Base-by-base conservation (phyloP, 2,797 vertebrate species). In the Arrhamphus sclerolepis region DNA sequence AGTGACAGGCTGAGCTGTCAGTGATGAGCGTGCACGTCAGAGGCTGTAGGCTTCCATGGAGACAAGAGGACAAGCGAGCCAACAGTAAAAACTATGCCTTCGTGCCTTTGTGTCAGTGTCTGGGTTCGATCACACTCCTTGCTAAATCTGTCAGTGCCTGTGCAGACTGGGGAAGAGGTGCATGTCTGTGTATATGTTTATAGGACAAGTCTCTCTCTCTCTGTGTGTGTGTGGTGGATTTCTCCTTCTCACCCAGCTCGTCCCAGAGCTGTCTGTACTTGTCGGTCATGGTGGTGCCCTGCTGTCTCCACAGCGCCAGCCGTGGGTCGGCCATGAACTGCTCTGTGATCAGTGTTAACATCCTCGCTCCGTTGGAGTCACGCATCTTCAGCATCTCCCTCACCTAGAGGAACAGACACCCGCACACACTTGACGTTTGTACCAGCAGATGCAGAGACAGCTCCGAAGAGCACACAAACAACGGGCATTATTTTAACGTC, bases 191-290 rank as follows among this genome's bases (percentile, higher is more conserved):
- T 50, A 40, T 22, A 28, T 51, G 47, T 72, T 40, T 48, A 54
- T 54, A 46, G 49, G 64, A 66, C 38, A 38, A 34, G 13, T 13
- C 13, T 2, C 5, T 26, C 34, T 51, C 62, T 55, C 43, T 56
- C 54, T 40, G 47, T 56, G 62, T 40, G 10, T 42, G 50, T 34
- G 56, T 13, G 41, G 19, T 64, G 53, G 52, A 51, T 50, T 55
- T 62, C 41, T 52, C 19, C 53, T n/a, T 19, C 94, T 95, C 92
- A 98, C 97, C 97, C 64, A 98, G 89, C 89, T 98, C 97, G 84
- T 99, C 97, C 97, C 97, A 99, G 89, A 99, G 97, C 86, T 98
- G 97, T 90, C 97, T 95, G 77, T 98, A 99, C 90, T 98, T 99
- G 94, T 99, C 97, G 62, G 97, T 98, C 97, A 99, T 99, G 74